Percentiles rank a stretch among this genome's conserved stretches.
Evolutionary conservation across 2,888 invertebrate genomes (phyloP).

Genomic region (Teinopalpus imperialis): DNA sequence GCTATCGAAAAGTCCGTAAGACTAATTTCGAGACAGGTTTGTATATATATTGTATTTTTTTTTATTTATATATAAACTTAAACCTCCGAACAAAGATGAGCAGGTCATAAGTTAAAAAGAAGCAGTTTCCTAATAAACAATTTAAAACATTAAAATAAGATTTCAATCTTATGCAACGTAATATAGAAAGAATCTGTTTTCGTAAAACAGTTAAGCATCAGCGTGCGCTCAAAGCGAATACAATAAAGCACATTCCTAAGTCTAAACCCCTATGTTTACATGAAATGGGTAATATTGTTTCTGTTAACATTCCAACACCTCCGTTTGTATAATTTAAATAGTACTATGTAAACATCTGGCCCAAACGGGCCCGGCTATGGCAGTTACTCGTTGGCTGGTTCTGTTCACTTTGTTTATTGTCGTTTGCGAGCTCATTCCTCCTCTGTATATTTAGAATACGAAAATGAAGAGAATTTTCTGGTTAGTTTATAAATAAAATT

Average conservation of each 20-base stretch:
- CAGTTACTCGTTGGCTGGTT: conserved; percentile 1
- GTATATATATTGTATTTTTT: too few species aligned
- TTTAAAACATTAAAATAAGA: too few species aligned
- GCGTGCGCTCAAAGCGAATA: neutral
- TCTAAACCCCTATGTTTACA: conserved; percentile 9
- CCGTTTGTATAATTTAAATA: conserved; percentile 8
- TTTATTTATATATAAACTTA: too few species aligned
- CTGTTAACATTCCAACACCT: conserved; percentile 12
- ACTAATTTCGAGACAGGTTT: too few species aligned
- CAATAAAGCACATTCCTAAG: conserved; percentile 15
- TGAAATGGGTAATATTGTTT: neutral
- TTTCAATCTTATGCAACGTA: too few species aligned
- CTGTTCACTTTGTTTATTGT: conserved; percentile 1
- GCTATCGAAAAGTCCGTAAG: too few species aligned
- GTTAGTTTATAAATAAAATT: conserved; percentile 8
- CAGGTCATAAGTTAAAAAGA: too few species aligned
- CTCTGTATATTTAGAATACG: neutral
- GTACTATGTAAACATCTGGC: conserved; percentile 14
- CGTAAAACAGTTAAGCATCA: neutral
- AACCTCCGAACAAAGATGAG: too few species aligned
- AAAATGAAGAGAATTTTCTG: conserved; percentile 3
- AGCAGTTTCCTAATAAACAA: too few species aligned
- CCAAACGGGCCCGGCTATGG: neutral
- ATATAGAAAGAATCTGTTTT: too few species aligned
- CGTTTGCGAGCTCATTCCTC: neutral